These are phyloP conservation scores for Odontocolon sp. DNA, from an alignment of 2,888 invertebrate genomes.

Conservation along the genomic window DNA sequence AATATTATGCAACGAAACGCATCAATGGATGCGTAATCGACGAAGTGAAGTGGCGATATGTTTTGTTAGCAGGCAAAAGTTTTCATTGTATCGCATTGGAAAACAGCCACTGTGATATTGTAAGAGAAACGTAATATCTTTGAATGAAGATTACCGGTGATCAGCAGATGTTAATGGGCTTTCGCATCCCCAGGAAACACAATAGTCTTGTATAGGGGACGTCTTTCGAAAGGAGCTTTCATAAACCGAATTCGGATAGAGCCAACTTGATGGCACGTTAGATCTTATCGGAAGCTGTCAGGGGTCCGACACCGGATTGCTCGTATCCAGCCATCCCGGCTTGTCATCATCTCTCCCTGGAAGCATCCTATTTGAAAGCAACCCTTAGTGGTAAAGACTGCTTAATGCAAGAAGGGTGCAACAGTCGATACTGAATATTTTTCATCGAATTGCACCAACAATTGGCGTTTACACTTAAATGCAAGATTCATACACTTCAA, in stretches of 20 bases:
- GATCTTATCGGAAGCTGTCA: conserved; percentile 76
- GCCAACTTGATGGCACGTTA: conserved; percentile 68
- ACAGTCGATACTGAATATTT: conserved; percentile 30
- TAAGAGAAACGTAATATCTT: conserved; percentile 67
- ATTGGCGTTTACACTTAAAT: no score
- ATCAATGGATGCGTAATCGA: no score
- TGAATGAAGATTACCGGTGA: conserved; percentile 75
- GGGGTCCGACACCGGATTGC: conserved; percentile 75
- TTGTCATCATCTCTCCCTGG: conserved; percentile 53
- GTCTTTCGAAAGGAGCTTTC: conserved; percentile 59
- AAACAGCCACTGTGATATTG: not conserved
- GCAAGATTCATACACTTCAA: no score
- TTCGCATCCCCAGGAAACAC: conserved; percentile 67
- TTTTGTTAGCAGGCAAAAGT: not conserved
- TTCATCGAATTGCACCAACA: not conserved
- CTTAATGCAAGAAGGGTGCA: conserved; percentile 43
- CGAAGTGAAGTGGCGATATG: not conserved
- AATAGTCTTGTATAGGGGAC: conserved; percentile 69
- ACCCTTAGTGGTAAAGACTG: conserved; percentile 38
- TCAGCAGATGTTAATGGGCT: conserved; percentile 77
- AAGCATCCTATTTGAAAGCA: conserved; percentile 46
- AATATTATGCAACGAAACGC: no score
- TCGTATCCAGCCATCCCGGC: conserved; percentile 69
- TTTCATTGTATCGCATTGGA: conserved; percentile 18
- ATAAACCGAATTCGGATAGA: conserved; percentile 76